Evolutionary conservation across 2,888 invertebrate species (phyloP), one percentile per base, ranked within the genome.

Genomic region (Acleris literana): DNA sequence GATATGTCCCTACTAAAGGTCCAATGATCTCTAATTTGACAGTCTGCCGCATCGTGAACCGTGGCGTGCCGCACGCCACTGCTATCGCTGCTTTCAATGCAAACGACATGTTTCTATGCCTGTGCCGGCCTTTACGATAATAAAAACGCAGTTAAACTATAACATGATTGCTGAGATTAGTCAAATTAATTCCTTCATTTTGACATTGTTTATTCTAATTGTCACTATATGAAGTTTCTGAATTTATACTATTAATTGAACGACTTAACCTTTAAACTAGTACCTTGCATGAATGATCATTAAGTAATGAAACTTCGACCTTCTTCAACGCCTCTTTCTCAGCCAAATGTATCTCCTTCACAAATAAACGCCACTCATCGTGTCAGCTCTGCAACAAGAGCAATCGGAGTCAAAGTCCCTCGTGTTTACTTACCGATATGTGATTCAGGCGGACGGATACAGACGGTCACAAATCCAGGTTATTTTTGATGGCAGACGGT

Each of bases 11-110:
- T 13, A 13, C 39, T 13, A 39, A 33, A 33, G 13, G 13, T 39
- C 39, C 39, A 13, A 39, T 72, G 69, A 73, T 72, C 68, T 71
- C 66, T 79, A 81, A 80, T 81, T 81, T 76, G 79, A 80, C 81
- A 81, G 72, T 76, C 74, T 75, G 77, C 77, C 76, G 79, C 78
- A 78, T 77, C 72, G 72, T 84, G 69, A 82, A 78, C 76, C 72
- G 72, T 84, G 69, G 83, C 86, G 85, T 85, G 86, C 71, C 60
- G 68, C 87, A 85, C 85, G 86, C 84, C 66, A 80, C 73, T 73
- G 54, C 48, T 63, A 54, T 57, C 57, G 62, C 60, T 55, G 18
- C 51, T 60, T 60, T 44, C n/a, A 61, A 66, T 66, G 52, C 59
- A 68, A 68, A 61, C 61, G 67, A 67, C 66, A 69, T 63, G 60